A percentile compares a stretch with the other conserved stretches of the same genome.
These are phyloP conservation scores for Brachionichthys hirsutus DNA, from an alignment of 2,113 vertebrate genomes.

Conservation along the genomic window DNA sequence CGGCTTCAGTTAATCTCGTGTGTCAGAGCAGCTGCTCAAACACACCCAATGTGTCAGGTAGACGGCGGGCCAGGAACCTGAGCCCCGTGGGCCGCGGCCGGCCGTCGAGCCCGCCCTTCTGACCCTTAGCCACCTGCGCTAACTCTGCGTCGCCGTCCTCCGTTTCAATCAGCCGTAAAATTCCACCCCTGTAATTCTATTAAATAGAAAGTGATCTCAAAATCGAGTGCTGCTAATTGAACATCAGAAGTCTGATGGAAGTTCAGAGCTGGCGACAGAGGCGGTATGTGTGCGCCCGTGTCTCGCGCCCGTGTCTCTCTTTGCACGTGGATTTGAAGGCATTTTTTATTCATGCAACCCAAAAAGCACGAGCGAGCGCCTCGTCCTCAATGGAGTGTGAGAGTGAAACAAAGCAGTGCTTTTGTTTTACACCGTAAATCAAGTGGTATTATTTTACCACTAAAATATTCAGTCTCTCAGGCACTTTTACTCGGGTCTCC, in stretches of 20 bases:
- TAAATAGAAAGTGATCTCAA: constrained; percentile 90
- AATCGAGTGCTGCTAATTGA: constrained; percentile 91
- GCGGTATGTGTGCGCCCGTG: not conserved
- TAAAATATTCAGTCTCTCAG: constrained; percentile 98
- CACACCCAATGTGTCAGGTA: constrained; percentile 83
- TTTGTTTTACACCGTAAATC: constrained; percentile 93
- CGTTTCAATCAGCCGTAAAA: constrained; percentile 95
- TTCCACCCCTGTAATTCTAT: constrained; percentile 96
- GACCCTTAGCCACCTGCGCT: not conserved
- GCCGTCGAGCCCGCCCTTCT: too few relatives aligned
- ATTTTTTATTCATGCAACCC: constrained; percentile 81
- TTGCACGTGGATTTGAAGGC: constrained; percentile 58
- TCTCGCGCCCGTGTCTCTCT: too few relatives aligned
- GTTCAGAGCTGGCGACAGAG: constrained; percentile 74
- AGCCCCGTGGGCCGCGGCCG: too few relatives aligned
- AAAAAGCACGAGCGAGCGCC: constrained; percentile 71
- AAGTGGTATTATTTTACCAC: constrained; percentile 96
- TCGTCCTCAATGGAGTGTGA: constrained; percentile 74
- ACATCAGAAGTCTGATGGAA: constrained; percentile 93
- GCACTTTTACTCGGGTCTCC: constrained; percentile 95
- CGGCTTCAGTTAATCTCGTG: constrained; percentile 78
- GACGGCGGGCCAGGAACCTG: constrained; percentile 57
- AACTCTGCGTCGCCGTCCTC: constrained; percentile 69
- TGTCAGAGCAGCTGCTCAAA: constrained; percentile 89
- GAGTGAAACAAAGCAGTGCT: constrained; percentile 83